phyloP scores from a whole-genome alignment of 2,113 vertebrate genomes.

The Opisthocomus hoazin region DNA sequence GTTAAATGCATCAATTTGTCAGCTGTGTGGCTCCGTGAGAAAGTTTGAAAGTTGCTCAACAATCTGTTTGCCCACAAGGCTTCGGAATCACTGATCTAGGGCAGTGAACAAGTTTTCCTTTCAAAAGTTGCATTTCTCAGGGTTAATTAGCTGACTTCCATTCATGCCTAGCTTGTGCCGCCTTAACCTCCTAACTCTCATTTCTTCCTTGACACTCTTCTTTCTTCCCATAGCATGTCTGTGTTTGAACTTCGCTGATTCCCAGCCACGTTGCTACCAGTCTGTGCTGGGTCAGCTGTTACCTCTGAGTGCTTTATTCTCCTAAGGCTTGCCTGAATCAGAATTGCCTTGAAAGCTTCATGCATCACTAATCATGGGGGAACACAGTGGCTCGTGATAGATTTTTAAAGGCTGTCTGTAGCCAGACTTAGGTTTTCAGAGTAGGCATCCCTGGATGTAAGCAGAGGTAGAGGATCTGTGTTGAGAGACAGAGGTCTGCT shows the following conservation, averaged over 20 bases:
- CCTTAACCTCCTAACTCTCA: not conserved
- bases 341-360: not conserved
- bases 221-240: not conserved
- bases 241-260: not conserved
- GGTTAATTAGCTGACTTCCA: constrained; percentile 28
- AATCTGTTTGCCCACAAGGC: not conserved
- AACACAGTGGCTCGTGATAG: not conserved
- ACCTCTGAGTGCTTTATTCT: not conserved
- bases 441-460: not conserved
- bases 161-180: not conserved
- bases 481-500: not conserved
- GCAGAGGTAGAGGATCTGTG: not conserved
- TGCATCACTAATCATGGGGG: not conserved
- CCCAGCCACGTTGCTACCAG: not conserved
- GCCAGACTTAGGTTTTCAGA: not conserved
- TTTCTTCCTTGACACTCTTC: not conserved
- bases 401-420: not conserved
- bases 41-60: not conserved
- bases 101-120: not conserved
- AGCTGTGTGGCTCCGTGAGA: constrained; percentile 2
- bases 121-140: not conserved
- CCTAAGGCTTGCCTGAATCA: not conserved
- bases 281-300: constrained; percentile 2
- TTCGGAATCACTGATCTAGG: not conserved
- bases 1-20: not conserved